phyloP scores from a whole-genome alignment of 2,888 invertebrate species.

The Homarus gammarus region DNA sequence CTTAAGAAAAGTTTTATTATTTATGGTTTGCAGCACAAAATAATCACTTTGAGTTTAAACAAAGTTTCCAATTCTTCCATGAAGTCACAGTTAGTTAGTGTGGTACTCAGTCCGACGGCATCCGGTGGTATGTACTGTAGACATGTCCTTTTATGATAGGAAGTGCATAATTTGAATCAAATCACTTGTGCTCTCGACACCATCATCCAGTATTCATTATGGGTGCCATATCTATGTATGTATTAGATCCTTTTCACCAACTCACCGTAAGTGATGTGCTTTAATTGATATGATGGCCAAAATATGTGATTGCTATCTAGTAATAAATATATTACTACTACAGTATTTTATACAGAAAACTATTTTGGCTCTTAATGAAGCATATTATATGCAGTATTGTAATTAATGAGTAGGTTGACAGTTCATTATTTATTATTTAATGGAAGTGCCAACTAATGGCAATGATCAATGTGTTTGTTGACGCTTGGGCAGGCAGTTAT shows the following conservation, averaged over 20 bases:
- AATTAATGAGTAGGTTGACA: not conserved
- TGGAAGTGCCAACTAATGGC: not conserved
- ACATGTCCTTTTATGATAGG: not conserved
- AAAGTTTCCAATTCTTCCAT: too few relatives aligned
- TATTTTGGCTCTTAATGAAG: not conserved
- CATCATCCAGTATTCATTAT: not conserved
- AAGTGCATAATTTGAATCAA: slow-evolving; percentile 16
- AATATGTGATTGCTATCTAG: not conserved
- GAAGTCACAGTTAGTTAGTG: too few relatives aligned
- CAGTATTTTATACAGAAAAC: not conserved
- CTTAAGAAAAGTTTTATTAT: not conserved
- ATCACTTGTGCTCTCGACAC: not conserved
- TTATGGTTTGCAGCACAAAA: too few relatives aligned
- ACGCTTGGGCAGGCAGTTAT: slow-evolving; percentile 11
- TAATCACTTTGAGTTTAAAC: too few relatives aligned
- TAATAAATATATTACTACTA: not conserved
- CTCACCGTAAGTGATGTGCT: not conserved
- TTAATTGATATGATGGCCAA: not conserved
- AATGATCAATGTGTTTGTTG: not conserved
- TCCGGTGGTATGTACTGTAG: not conserved
- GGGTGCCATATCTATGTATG: slow-evolving; percentile 14
- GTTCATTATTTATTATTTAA: slow-evolving; percentile 11
- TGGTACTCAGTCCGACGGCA: not conserved
- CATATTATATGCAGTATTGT: too few relatives aligned
- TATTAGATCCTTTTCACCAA: not conserved